These are phyloP conservation scores for Cyprinodon tularosa DNA, from an alignment of 2,113 vertebrate genomes.

Conservation along the genomic window DNA sequence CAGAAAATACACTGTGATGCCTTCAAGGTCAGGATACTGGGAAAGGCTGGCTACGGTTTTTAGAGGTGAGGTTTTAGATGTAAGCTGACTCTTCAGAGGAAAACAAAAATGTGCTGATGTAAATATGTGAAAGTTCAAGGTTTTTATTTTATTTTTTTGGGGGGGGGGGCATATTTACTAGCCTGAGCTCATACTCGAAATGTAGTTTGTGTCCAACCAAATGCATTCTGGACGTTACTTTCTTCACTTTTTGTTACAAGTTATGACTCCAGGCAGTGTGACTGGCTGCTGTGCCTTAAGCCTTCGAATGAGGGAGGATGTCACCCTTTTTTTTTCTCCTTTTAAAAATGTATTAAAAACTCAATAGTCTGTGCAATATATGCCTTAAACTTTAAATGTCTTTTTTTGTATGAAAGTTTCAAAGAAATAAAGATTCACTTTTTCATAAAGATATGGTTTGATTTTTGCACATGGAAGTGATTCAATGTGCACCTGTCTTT, in stretches of 20 bases:
- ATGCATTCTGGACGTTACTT: slow-evolving; percentile 57
- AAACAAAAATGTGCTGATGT: slow-evolving; percentile 49
- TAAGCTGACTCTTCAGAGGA: slow-evolving; percentile 38
- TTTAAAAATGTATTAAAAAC: slow-evolving; percentile 59
- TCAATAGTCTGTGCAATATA: slow-evolving; percentile 85
- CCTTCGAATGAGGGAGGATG: slow-evolving; percentile 65
- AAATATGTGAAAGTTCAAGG: slow-evolving; percentile 47
- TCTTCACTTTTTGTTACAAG: slow-evolving; percentile 55
- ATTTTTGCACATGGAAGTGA: too few relatives aligned
- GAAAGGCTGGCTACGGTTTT: slow-evolving; percentile 42
- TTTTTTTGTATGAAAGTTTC: slow-evolving; percentile 81
- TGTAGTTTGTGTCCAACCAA: slow-evolving; percentile 66
- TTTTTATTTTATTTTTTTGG: slow-evolving; percentile 31
- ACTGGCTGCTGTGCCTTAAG: slow-evolving; percentile 82
- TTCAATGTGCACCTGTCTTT: too few relatives aligned
- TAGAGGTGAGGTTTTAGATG: slow-evolving; percentile 49
- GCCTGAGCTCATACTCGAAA: slow-evolving; percentile 56
- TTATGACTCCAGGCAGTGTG: slow-evolving; percentile 66
- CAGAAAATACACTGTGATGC: slow-evolving; percentile 56
- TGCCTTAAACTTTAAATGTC: slow-evolving; percentile 81
- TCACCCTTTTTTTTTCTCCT: slow-evolving; percentile 31
- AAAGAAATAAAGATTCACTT: slow-evolving; percentile 81
- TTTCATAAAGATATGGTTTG: slow-evolving; percentile 34
- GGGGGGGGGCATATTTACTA: slow-evolving; percentile 41
- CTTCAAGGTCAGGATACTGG: slow-evolving; percentile 56